A percentile compares a stretch with the other conserved stretches of the same genome.
Evolutionary conservation across 1,140 invertebrate genomes (phyloP).

Genomic region (Trialeurodes vaporariorum): DNA sequence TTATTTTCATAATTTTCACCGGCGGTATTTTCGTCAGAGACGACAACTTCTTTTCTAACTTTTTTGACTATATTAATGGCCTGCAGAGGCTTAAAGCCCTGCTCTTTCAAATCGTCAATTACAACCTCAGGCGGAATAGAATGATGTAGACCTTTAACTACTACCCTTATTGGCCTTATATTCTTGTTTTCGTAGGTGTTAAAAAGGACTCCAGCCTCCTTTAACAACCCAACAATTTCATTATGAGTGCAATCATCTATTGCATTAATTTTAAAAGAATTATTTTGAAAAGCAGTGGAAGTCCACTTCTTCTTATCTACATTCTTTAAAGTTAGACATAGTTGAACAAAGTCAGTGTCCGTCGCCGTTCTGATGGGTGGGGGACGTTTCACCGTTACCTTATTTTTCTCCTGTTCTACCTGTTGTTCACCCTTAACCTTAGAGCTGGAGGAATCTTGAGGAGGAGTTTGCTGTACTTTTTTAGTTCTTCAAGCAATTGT

Average conservation of each 20-base stretch:
- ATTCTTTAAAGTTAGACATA: not conserved
- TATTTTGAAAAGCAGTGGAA: not conserved
- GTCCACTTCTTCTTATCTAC: not conserved
- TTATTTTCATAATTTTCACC: not conserved
- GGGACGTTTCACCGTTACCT: no score
- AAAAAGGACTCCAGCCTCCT: not conserved
- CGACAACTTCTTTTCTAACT: not conserved
- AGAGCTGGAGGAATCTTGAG: no score
- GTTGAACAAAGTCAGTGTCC: no score
- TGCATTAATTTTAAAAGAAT: not conserved
- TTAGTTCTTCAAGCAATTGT: no score
- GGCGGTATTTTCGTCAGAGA: not conserved
- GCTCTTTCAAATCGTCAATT: not conserved
- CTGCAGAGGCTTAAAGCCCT: not conserved
- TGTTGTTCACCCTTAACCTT: no score
- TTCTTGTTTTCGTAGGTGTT: not conserved
- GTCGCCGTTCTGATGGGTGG: no score
- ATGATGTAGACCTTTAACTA: not conserved
- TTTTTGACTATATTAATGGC: not conserved
- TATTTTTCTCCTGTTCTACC: no score
- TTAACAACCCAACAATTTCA: not conserved
- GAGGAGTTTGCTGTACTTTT: no score
- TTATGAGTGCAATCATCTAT: not conserved
- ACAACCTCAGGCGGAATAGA: not conserved
- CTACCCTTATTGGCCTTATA: not conserved